These are phyloP conservation scores for Anthonomus grandis DNA, from an alignment of 1,140 invertebrate genomes.

Conservation along the genomic window DNA sequence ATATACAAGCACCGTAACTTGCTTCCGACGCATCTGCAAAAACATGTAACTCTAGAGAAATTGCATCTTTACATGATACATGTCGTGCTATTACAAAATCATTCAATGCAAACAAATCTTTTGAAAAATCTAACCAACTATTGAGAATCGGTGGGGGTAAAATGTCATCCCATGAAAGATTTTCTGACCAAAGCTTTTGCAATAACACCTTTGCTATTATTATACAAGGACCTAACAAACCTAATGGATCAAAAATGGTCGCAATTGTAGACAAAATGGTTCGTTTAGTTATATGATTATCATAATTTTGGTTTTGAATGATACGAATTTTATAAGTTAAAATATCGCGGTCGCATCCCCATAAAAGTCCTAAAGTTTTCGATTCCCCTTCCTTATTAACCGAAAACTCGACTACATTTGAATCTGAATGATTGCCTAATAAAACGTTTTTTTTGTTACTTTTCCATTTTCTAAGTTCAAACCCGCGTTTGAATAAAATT, in stretches of 20 bases:
- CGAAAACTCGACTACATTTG: background rate
- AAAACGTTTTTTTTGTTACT: too few relatives aligned
- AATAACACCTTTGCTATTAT: constrained; percentile 37
- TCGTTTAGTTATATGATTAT: constrained; percentile 1
- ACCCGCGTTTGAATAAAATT: too few relatives aligned
- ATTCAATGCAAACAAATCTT: constrained; percentile 2
- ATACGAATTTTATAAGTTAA: background rate
- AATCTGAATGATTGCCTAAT: too few relatives aligned
- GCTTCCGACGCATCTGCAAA: constrained; percentile 47
- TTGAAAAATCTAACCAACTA: constrained; percentile 7
- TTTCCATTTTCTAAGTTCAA: too few relatives aligned
- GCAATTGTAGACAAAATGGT: constrained; percentile 7
- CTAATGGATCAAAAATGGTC: constrained; percentile 39
- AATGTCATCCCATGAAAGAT: constrained; percentile 38
- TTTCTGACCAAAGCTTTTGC: constrained; percentile 38
- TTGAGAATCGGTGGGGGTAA: constrained; percentile 13
- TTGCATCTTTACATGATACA: background rate
- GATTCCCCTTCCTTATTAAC: constrained; percentile 1
- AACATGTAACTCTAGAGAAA: constrained; percentile 36
- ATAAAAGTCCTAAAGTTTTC: constrained; percentile 22
- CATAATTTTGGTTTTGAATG: background rate
- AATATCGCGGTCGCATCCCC: constrained; percentile 7
- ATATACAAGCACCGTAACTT: too few relatives aligned
- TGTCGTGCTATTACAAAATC: background rate
- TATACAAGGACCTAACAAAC: constrained; percentile 36